Evolutionary conservation across 1,140 invertebrate species (phyloP), one percentile per base, ranked within the genome.

Genomic region (Maniola jurtina): DNA sequence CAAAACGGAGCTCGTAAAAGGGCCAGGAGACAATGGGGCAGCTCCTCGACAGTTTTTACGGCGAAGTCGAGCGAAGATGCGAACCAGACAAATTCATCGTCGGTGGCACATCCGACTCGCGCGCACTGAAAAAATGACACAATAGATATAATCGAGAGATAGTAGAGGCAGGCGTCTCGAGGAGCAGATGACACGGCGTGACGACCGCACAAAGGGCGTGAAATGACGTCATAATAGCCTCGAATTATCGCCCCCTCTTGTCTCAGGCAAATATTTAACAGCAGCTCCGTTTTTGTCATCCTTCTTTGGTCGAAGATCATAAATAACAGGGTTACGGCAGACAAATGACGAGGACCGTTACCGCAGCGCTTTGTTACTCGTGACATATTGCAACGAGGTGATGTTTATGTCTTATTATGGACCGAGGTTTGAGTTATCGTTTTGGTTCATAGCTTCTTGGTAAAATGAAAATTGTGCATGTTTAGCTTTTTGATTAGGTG

Each of bases 181-280:
- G 82, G 72, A 88, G 86, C 88, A 89, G 86, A 89, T 90, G 88
- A 90, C 88, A 90, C 81, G 86, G 73, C 77, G 83, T 88, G 88
- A 90, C 85, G 88, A 82, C 76, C 84, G 78, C 81, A 90, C 86
- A 90, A 90, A 89, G 77, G 86, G 86, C 86, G 88, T 87, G 82
- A 90, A 89, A 79, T 90, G 88, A 90, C 88, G 88, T 89, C 88
- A 90, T 90, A 90, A 90, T 90, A 88, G 82, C 84, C 83, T 88
- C 88, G 88, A 90, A 90, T 90, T 90, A 90, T 90, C 88, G 81
- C 84, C 74, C 86, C 86, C 86, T 88, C 88, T 90, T 88, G 88
- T 90, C 88, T 90, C 85, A 88, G 83, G 80, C 86, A 90, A 90
- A 90, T 90, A 90, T 90, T 90, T 90, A 90, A 87, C 83, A 87